phyloP scores from a whole-genome alignment of 2,797 vertebrate genomes.

The Cacajao melanocephalus region DNA sequence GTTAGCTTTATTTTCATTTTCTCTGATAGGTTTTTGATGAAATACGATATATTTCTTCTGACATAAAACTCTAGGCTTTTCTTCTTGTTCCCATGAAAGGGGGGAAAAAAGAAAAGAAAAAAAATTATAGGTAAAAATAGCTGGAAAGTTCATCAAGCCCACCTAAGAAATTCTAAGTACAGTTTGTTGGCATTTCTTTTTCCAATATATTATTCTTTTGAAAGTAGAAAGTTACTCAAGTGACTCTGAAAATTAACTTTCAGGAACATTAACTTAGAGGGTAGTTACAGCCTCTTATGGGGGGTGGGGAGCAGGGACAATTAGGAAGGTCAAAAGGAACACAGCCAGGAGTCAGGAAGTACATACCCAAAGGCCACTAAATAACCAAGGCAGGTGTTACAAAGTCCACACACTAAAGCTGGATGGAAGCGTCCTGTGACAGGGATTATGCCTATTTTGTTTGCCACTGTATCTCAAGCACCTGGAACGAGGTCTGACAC shows the following conservation, averaged over 20 bases:
- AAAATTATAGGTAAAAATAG: neutral
- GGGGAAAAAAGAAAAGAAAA: neutral
- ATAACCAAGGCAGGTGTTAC: neutral
- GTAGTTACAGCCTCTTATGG: neutral
- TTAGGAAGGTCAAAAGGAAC: neutral
- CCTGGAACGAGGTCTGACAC: neutral
- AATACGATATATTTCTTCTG: neutral
- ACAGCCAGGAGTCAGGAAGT: neutral
- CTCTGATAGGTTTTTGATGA: neutral
- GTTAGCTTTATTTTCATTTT: neutral
- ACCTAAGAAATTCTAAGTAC: conserved; percentile 20
- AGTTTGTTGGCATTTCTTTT: neutral
- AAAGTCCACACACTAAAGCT: neutral
- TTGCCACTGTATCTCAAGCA: neutral
- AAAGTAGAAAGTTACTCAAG: neutral
- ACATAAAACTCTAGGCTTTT: neutral
- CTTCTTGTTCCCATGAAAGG: neutral
- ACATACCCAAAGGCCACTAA: neutral
- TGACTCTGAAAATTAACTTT: conserved; percentile 24
- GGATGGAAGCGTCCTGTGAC: neutral
- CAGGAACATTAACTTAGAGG: neutral
- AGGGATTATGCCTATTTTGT: neutral
- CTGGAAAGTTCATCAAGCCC: neutral
- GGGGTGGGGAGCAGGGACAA: neutral
- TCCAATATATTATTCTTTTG: neutral